Evolutionary conservation across 1,140 invertebrate genomes (phyloP).

Genomic region (Zophobas morio): DNA sequence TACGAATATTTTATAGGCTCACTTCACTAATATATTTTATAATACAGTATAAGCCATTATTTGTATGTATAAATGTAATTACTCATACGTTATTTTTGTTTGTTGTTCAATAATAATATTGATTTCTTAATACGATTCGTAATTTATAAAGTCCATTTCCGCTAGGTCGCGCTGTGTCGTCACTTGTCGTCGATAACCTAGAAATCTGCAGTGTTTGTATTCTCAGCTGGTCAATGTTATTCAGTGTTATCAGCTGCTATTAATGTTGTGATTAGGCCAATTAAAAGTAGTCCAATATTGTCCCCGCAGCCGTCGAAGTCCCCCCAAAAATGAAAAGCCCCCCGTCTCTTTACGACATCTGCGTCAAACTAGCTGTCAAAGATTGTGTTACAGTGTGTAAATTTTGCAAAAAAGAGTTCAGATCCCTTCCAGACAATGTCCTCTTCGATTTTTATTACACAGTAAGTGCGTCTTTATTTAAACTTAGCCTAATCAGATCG

Average conservation of each 20-base stretch:
- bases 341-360: conserved; percentile 52
- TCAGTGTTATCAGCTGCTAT: conserved; percentile 31
- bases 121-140: too few species aligned
- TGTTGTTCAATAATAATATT: too few species aligned
- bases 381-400: conserved; percentile 52
- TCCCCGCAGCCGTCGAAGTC: neutral
- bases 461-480: conserved; percentile 68
- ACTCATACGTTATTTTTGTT: too few species aligned
- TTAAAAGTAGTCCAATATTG: conserved; percentile 24
- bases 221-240: conserved; percentile 34
- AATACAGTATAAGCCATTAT: too few species aligned
- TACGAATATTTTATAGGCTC: neutral
- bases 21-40: too few species aligned
- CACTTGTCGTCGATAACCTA: conserved; percentile 1
- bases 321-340: conserved; percentile 24
- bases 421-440: conserved; percentile 72
- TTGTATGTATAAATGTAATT: too few species aligned
- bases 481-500: conserved; percentile 3
- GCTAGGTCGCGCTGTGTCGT: neutral
- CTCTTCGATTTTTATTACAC: conserved; percentile 78
- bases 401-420: conserved; percentile 56
- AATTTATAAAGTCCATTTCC: neutral
- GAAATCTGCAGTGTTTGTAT: conserved; percentile 21
- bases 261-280: conserved; percentile 26
- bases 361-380: conserved; percentile 52